These are phyloP conservation scores for Clitarchus hookeri DNA, from an alignment of 2,888 invertebrate species.

Conservation along the genomic window DNA sequence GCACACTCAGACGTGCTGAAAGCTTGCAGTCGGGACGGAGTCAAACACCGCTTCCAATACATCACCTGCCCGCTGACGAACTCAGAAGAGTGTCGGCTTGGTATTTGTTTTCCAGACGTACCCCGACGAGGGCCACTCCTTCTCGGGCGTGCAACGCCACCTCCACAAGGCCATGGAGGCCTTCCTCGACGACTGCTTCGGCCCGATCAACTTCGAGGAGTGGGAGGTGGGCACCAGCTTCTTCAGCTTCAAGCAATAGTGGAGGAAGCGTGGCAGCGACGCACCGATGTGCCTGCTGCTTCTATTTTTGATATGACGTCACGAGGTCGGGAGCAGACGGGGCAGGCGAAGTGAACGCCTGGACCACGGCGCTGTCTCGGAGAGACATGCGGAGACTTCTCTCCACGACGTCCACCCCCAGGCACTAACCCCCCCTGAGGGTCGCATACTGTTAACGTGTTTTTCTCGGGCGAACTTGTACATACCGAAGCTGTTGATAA, in stretches of 20 bases:
- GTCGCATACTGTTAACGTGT: background rate
- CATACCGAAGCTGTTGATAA: background rate
- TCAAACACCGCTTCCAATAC: no score
- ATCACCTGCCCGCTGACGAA: no score
- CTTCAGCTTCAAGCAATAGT: conserved; percentile 56
- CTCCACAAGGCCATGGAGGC: conserved; percentile 84
- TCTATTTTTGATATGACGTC: no score
- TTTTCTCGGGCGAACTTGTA: background rate
- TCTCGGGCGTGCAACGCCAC: conserved; percentile 74
- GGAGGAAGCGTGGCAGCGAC: background rate
- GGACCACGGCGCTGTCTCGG: no score
- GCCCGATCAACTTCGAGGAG: conserved; percentile 69
- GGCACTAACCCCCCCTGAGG: background rate
- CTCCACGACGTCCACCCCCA: no score
- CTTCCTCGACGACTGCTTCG: conserved; percentile 85
- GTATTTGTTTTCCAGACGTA: conserved; percentile 66
- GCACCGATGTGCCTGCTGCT: background rate
- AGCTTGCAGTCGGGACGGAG: no score
- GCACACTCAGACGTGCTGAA: no score
- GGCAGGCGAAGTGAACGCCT: no score
- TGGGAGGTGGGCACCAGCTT: conserved; percentile 67
- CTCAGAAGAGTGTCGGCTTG: no score
- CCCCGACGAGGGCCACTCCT: conserved; percentile 81
- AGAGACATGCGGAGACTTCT: no score
- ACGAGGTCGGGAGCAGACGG: no score